phyloP scores from a whole-genome alignment of 2,113 vertebrate genomes.

The Xerus inauris region DNA sequence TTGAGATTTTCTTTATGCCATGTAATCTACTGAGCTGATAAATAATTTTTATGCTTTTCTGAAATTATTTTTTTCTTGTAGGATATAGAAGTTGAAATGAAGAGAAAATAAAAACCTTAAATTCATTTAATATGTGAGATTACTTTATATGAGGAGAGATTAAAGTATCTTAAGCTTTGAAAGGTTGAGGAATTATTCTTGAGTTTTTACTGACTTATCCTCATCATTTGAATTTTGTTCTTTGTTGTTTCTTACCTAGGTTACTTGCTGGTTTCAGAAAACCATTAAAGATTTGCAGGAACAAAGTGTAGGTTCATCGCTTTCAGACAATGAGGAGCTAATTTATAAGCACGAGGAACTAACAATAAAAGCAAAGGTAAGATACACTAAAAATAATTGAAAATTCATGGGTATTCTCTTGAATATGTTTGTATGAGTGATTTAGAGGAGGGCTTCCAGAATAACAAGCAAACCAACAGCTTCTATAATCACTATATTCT shows the following conservation, averaged over 20 bases:
- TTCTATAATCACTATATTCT: background rate
- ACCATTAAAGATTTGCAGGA: constrained; percentile 85
- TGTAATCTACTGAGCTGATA: constrained; percentile 16
- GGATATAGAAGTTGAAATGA: background rate
- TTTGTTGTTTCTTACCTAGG: constrained; percentile 82
- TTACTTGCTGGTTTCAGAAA: constrained; percentile 90
- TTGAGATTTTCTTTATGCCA: constrained; percentile 31
- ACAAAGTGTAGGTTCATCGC: constrained; percentile 87
- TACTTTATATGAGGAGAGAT: background rate
- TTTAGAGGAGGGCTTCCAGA: background rate
- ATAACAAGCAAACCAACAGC: background rate
- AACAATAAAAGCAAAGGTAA: constrained; percentile 89
- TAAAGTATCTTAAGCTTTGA: constrained; percentile 5
- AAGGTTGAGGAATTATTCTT: background rate
- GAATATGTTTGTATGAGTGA: background rate
- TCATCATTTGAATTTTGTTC: background rate
- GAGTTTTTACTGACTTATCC: background rate
- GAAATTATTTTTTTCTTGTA: constrained; percentile 25
- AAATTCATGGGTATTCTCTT: background rate
- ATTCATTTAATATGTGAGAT: background rate
- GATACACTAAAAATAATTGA: constrained; percentile 49
- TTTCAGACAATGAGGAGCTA: constrained; percentile 90
- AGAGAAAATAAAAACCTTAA: background rate
- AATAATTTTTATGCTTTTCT: background rate
- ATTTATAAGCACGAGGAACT: constrained; percentile 88